A percentile compares a stretch with the other conserved stretches of the same genome.
These are phyloP conservation scores for Amphipoea oculea DNA, from an alignment of 2,888 invertebrate genomes.

Conservation along the genomic window DNA sequence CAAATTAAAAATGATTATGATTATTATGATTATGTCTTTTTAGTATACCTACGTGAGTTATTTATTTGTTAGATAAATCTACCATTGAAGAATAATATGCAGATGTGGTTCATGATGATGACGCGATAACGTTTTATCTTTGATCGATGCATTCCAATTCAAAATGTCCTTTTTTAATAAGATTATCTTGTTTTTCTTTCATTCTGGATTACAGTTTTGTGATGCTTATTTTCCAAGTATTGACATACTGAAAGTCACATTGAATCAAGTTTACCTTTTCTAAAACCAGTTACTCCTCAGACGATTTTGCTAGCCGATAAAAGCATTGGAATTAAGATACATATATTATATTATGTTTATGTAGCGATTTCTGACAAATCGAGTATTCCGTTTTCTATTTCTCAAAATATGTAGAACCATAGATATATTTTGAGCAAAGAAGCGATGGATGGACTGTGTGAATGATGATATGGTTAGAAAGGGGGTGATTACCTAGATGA, in stretches of 20 bases:
- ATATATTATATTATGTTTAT: too few species aligned
- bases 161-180: background rate
- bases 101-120: conserved; percentile 14
- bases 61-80: conserved; percentile 10
- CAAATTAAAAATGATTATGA: too few species aligned
- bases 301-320: background rate
- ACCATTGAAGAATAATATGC: conserved; percentile 10
- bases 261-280: too few species aligned
- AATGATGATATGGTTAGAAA: too few species aligned
- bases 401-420: too few species aligned
- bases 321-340: background rate
- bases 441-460: too few species aligned
- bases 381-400: too few species aligned
- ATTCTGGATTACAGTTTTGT: background rate
- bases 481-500: too few species aligned
- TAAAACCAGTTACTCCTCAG: too few species aligned
- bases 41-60: background rate
- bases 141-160: conserved; percentile 34
- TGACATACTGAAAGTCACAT: too few species aligned
- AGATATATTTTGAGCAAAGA: too few species aligned
- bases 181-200: background rate
- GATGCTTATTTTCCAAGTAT: background rate
- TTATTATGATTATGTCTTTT: too few species aligned
- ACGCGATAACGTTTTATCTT: conserved; percentile 28
- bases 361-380: background rate